Base-by-base conservation (phyloP, 2,113 vertebrate species). In the Baryphthengus martii region DNA sequence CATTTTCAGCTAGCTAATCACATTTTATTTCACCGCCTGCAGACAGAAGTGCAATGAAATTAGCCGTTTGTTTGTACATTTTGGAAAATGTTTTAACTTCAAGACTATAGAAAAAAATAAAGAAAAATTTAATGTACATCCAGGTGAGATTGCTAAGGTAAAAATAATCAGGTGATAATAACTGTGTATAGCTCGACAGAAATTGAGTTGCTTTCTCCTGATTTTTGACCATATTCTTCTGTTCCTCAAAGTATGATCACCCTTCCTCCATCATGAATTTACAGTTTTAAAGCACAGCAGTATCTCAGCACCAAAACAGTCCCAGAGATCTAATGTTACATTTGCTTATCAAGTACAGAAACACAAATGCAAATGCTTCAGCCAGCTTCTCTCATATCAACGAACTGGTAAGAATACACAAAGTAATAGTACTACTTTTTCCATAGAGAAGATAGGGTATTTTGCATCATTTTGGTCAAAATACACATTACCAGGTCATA, bases 21-120 rank as follows among this genome's bases (percentile, higher is more conserved):
- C 61, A 83, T 90, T 85, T 90, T 58, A 88, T 66, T 94, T 97
- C 91, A 96, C 62, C 91, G 66, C 72, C 8, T n/a, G 58, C 45
- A 96, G 95, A 96, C 89, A 95, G 93, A 72, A 96, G 81, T 85
- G 94, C 92, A 97, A 97, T 97, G 94, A 93, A 96, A 97, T 97
- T 95, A 96, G 94, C 74, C 85, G 72, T 93, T 97, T 97, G 96
- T 96, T 96, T 97, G 95, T 86, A 96, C 95, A 96, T 96, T 96
- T 84, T 63, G 52, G 66, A 53, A 90, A 90, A 88, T 23, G 31
- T 66, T 83, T 95, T 82, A 71, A 88, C 74, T 85, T 79, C 74
- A 50, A 59, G 70, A 61, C 80, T 76, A 59, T 20, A 85, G 49
- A 39, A 52, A 72, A 74, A 67, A 42, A 10, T 2, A 12, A 12